Evolutionary conservation across 2,797 vertebrate genomes (phyloP).

Genomic region (Eulemur rubriventer): DNA sequence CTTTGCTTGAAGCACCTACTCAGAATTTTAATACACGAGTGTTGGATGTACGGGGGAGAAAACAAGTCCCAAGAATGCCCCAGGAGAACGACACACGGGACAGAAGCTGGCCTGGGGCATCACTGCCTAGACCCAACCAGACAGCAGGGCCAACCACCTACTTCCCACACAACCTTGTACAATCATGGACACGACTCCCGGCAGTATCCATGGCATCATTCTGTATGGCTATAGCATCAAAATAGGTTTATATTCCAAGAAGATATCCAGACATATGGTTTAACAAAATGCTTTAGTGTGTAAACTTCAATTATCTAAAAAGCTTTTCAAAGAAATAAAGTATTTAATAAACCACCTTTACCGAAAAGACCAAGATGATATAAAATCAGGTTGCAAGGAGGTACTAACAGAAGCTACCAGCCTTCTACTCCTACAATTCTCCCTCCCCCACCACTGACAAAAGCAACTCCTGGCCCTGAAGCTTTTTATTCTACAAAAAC

Average conservation of each 20-base stretch:
- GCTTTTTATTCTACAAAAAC: background rate
- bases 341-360: background rate
- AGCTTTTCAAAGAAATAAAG: background rate
- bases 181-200: background rate
- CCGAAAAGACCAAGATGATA: background rate
- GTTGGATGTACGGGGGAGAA: background rate
- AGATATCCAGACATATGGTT: background rate
- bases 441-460: background rate
- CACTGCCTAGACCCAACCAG: background rate
- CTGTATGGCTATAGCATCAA: background rate
- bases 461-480: background rate
- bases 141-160: fast-evolving
- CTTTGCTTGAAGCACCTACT: background rate
- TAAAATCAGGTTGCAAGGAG: background rate
- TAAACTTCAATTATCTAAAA: background rate
- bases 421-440: background rate
- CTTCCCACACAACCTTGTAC: background rate
- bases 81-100: fast-evolving
- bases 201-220: background rate
- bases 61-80: background rate
- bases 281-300: background rate
- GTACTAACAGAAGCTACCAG: background rate
- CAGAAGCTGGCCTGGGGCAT: background rate
- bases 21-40: background rate
- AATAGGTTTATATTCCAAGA: background rate